These are phyloP conservation scores for Bos javanicus DNA, from an alignment of 2,113 vertebrate species.

Conservation along the genomic window DNA sequence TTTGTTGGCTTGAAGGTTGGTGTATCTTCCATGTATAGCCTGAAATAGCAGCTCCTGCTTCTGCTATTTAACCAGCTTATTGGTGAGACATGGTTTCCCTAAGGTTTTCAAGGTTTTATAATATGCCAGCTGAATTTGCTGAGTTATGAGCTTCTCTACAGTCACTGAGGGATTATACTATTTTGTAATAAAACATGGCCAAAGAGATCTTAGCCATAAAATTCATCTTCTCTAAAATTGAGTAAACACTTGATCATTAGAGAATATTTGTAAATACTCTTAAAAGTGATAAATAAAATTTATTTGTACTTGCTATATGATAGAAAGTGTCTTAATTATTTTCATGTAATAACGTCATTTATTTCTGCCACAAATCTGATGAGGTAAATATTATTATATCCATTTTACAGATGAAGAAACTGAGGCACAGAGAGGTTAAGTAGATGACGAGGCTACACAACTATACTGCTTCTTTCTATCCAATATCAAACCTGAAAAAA, in stretches of 20 bases:
- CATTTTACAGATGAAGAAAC: neutral
- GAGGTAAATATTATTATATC: neutral
- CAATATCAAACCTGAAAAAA: neutral
- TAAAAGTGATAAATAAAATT: neutral
- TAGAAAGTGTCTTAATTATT: neutral
- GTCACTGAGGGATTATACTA: neutral
- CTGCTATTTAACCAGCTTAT: neutral
- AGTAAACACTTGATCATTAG: neutral
- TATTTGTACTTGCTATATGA: neutral
- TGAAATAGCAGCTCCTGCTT: neutral
- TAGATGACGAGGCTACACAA: neutral
- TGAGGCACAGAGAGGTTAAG: neutral
- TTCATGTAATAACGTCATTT: neutral
- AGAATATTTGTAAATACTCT: neutral
- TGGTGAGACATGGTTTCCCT: neutral
- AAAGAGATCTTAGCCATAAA: neutral
- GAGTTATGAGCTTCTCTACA: neutral
- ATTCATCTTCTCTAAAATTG: neutral
- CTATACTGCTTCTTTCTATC: neutral
- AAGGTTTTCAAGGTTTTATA: neutral
- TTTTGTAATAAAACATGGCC: neutral
- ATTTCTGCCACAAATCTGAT: neutral
- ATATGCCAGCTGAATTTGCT: neutral
- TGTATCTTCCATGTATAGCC: neutral
- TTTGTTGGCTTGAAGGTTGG: neutral